Base-by-base conservation (phyloP, 2,797 vertebrate genomes). In the Paguma larvata region DNA sequence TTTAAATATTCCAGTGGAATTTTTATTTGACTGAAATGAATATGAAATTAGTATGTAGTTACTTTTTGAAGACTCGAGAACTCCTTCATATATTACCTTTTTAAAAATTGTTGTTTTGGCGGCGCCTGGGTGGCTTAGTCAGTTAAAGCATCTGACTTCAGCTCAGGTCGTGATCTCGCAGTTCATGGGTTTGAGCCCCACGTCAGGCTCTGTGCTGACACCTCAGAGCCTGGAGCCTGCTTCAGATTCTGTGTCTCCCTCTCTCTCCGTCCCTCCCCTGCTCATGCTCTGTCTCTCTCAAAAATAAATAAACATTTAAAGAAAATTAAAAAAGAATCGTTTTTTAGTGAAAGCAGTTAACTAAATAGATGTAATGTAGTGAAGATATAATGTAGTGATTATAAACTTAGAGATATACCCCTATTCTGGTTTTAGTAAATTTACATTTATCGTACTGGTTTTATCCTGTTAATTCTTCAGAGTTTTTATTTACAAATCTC, bases 1-100 rank as follows among this genome's bases (percentile, higher is more conserved):
- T 82, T 0, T 95, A 96, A 94, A 90, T 65, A 79, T 30, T 85
- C 34, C 94, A 34, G 6, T 92, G 34, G 91, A 84, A 82, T 95
- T 97, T 96, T 96, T 11, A 70, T 96, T 63, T 95, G 79, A 93
- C 67, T 86, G 16, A 92, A 95, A 38, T 85, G 82, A 86, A 25
- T 82, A 92, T 85, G 79, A 32, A 87, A 32, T 51, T 95, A 62
- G 41, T 70, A 1, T 83, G 11, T 72, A 56, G 14, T 95, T 93
- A 94, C 59, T 72, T 32, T 68, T 53, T 85, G 82, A 73, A 27
- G 10, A 65, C 67, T 87, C 95, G 30, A 87, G 34, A 85, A 38
- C 41, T 38, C 51, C 41, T 92, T 73, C 19, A 34, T 44, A 46
- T 21, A 25, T 51, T 85, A 34, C 15, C 83, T 78, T 92, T 95